Conservation (phyloP, 2,113 vertebrate species). For the Gymnorhina tibicen region DNA sequence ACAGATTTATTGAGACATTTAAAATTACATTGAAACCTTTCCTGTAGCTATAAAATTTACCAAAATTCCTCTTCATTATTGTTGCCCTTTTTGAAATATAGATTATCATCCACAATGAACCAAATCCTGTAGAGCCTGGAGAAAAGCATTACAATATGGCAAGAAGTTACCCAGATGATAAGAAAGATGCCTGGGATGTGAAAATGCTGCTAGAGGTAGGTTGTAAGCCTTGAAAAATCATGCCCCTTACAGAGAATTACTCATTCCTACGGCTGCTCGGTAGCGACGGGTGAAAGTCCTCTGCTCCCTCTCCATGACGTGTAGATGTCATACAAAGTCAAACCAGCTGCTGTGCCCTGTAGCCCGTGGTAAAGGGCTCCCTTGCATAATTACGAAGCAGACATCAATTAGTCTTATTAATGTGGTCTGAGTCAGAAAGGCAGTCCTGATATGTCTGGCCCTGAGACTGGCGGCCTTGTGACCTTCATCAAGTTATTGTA, state of each 20-base stretch:
- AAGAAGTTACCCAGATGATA: constrained; percentile 74
- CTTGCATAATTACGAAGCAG: not conserved
- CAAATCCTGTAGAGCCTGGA: constrained; percentile 61
- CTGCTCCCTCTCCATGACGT: fast-evolving
- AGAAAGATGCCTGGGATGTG: constrained; percentile 92
- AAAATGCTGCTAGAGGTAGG: constrained; percentile 92
- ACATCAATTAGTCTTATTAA: not conserved
- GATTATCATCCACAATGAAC: constrained; percentile 93
- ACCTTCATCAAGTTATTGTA: not conserved
- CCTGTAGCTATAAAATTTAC: not conserved
- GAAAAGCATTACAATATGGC: constrained; percentile 91
- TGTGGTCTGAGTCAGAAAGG: not conserved
- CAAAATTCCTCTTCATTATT: not conserved
- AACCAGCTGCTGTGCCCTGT: not conserved
- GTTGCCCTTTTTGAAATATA: constrained; percentile 64
- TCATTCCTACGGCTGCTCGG: not conserved
- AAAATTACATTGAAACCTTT: not conserved
- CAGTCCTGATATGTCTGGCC: not conserved
- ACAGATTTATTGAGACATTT: not conserved
- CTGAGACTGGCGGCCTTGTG: not conserved
- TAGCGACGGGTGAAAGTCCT: not conserved
- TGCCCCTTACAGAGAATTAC: not conserved
- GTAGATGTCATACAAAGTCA: not conserved
- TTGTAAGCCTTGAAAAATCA: not conserved
- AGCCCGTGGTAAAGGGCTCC: not conserved